A percentile compares a stretch with the other conserved stretches of the same genome.
These are phyloP conservation scores for Sturnus vulgaris DNA, from an alignment of 2,113 vertebrate genomes.

Conservation along the genomic window DNA sequence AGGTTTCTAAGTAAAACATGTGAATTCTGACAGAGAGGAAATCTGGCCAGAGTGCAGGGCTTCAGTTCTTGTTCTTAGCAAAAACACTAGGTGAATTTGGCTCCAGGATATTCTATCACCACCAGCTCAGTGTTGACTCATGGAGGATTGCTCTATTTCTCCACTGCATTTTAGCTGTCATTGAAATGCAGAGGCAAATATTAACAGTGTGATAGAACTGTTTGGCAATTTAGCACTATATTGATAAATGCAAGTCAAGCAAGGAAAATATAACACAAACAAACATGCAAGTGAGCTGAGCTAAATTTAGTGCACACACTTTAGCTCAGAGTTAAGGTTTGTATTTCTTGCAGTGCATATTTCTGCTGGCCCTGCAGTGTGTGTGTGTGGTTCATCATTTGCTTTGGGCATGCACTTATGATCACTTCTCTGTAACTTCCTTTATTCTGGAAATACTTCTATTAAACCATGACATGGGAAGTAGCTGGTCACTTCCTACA, in stretches of 20 bases:
- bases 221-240: not conserved
- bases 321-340: not conserved
- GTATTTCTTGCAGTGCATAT: not conserved
- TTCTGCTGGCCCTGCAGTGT: not conserved
- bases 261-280: not conserved
- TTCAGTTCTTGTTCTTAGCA: not conserved
- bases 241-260: conserved; percentile 9
- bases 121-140: not conserved
- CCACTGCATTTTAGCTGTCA: not conserved
- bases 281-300: not conserved
- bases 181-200: conserved; percentile 12
- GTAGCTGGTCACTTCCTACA: not conserved
- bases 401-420: not conserved
- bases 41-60: not conserved
- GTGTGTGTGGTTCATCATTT: not conserved
- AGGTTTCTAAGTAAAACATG: not conserved
- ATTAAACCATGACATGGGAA: not conserved
- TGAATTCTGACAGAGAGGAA: not conserved
- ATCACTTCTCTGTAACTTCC: not conserved
- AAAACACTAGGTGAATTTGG: not conserved
- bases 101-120: not conserved
- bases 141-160: not conserved
- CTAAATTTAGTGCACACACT: not conserved
- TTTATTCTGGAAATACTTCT: not conserved
- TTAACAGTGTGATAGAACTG: not conserved